Conservation (phyloP, 1,140 invertebrate genomes). For the Hycleus phaleratus region DNA sequence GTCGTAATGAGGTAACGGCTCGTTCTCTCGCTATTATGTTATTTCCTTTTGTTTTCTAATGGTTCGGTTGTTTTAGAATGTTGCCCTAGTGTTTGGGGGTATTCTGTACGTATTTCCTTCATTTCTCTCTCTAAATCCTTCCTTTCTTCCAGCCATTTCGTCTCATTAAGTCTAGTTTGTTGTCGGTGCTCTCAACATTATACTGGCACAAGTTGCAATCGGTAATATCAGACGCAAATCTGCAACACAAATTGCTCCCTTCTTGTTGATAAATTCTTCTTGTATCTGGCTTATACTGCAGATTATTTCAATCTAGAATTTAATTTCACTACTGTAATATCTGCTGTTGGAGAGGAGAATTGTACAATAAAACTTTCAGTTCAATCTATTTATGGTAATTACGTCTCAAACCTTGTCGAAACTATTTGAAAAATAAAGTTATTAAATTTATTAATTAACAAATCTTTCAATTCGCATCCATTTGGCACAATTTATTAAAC, state of each 20-base stretch:
- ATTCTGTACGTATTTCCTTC: conserved; percentile 20
- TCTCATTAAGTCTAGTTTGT: conserved; percentile 25
- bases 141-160: conserved; percentile 23
- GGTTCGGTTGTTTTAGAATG: conserved; percentile 25
- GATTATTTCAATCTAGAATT: background rate
- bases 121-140: conserved; percentile 28
- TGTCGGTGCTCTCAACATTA: conserved; percentile 1
- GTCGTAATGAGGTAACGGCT: conserved; percentile 15
- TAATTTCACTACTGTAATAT: background rate
- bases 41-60: conserved; percentile 18
- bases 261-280: background rate
- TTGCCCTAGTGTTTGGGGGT: conserved; percentile 21
- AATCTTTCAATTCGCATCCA: conserved; percentile 19
- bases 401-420: background rate
- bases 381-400: no score
- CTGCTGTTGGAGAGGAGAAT: background rate
- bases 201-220: conserved; percentile 5
- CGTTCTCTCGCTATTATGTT: conserved; percentile 20
- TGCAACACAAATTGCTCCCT: conserved; percentile 13
- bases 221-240: conserved; percentile 14
- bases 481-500: conserved; percentile 26
- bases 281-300: background rate
- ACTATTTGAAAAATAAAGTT: background rate
- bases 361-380: no score
- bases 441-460: conserved; percentile 16